Conservation (phyloP, 2,888 invertebrate species). For the Tethea ocularis region DNA sequence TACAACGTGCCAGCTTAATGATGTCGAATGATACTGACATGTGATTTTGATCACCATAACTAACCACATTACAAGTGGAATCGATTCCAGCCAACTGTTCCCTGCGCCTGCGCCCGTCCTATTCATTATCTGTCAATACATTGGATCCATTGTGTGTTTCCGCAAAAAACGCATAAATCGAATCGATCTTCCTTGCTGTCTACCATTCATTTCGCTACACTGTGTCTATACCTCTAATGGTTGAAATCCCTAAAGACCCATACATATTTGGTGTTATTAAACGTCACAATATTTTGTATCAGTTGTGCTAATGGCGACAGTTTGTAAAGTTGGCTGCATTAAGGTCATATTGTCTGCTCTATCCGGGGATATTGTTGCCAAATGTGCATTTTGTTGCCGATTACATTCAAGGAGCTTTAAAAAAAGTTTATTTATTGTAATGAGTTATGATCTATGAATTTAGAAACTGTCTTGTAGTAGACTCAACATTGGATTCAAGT, state of each 20-base stretch:
- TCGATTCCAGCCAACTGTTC: conserved; percentile 77
- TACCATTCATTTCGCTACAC: conserved; percentile 64
- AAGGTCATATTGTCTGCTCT: conserved; percentile 68
- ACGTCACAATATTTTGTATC: conserved; percentile 82
- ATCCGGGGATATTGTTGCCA: conserved; percentile 64
- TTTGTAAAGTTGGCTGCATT: conserved; percentile 67
- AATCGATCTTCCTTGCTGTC: conserved; percentile 79
- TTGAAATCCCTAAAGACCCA: conserved; percentile 70
- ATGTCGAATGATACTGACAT: conserved; percentile 64
- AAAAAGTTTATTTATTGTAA: conserved; percentile 9
- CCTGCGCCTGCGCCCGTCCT: conserved; percentile 47
- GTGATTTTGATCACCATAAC: conserved; percentile 80
- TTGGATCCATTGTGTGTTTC: conserved; percentile 70
- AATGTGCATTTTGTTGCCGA: conserved; percentile 56
- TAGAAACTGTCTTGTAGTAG: background rate
- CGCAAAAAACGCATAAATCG: conserved; percentile 80
- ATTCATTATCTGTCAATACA: conserved; percentile 80
- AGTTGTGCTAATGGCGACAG: conserved; percentile 73
- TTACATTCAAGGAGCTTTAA: conserved; percentile 17
- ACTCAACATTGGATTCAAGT: background rate
- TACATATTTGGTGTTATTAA: conserved; percentile 67
- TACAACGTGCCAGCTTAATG: conserved; percentile 45
- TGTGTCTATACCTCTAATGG: conserved; percentile 58
- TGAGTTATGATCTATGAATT: conserved; percentile 6
- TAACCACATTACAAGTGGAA: conserved; percentile 74